These are phyloP conservation scores for Dolichallabes microphthalmus DNA, from an alignment of 2,113 vertebrate genomes.

Conservation along the genomic window DNA sequence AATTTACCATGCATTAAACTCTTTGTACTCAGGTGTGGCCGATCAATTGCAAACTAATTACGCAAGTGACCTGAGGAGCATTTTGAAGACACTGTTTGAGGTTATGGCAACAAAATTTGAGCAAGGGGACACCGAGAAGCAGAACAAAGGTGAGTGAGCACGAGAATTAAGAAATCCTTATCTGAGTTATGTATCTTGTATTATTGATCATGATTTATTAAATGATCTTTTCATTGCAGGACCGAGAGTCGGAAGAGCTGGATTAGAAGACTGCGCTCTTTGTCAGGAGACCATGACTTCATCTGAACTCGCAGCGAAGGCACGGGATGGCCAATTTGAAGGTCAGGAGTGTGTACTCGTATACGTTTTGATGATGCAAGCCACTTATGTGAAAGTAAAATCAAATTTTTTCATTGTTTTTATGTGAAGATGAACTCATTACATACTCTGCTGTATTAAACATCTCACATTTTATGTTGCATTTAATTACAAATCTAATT, in stretches of 20 bases:
- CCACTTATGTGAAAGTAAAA: not conserved
- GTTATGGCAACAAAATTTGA: constrained; percentile 96
- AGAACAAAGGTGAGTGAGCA: constrained; percentile 80
- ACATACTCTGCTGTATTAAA: too few species aligned
- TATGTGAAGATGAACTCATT: not conserved
- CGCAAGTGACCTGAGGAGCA: constrained; percentile 92
- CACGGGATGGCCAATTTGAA: constrained; percentile 90
- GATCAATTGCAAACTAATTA: constrained; percentile 99
- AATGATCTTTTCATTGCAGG: constrained; percentile 66
- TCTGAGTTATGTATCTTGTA: not conserved
- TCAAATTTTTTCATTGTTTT: not conserved
- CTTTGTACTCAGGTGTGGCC: constrained; percentile 79
- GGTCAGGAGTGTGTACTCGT: constrained; percentile 68
- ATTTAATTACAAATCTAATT: not conserved
- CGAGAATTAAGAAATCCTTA: not conserved
- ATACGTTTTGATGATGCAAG: too few species aligned
- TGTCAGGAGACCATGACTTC: constrained; percentile 93
- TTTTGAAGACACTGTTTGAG: constrained; percentile 96
- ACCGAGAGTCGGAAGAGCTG: constrained; percentile 80
- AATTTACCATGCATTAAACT: not conserved
- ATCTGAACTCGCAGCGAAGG: constrained; percentile 89
- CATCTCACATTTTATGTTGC: too few species aligned
- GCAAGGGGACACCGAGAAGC: constrained; percentile 80
- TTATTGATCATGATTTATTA: not conserved
- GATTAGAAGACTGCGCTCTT: constrained; percentile 89